A percentile compares a stretch with the other conserved stretches of the same genome.
Evolutionary conservation across 2,888 invertebrate genomes (phyloP).

Genomic region (Bruchidius siliquastri): DNA sequence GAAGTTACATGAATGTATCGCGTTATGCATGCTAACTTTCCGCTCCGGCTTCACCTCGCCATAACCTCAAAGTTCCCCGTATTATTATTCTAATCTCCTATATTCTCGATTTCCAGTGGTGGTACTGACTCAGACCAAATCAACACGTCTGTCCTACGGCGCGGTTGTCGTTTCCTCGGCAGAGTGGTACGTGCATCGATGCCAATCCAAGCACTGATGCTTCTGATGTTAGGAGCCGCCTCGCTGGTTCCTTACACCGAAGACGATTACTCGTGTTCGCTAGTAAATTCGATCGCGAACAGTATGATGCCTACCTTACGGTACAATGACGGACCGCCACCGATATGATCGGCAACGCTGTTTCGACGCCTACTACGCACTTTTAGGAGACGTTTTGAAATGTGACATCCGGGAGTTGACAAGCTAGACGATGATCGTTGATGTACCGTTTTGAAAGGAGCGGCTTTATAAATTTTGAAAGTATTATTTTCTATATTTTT

Average conservation of each 20-base stretch:
- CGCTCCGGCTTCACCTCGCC: too few species aligned
- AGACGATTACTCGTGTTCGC: slow-evolving; percentile 79
- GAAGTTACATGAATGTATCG: too few species aligned
- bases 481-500: too few species aligned
- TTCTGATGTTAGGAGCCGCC: slow-evolving; percentile 88
- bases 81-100: too few species aligned
- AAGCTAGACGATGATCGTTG: too few species aligned
- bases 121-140: slow-evolving; percentile 45
- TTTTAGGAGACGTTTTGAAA: neutral
- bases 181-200: slow-evolving; percentile 87
- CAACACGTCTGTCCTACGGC: slow-evolving; percentile 62
- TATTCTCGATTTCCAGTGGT: slow-evolving; percentile 32
- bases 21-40: too few species aligned
- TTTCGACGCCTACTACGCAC: neutral
- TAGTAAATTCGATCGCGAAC: slow-evolving; percentile 76
- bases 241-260: slow-evolving; percentile 86
- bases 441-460: too few species aligned
- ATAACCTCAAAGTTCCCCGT: too few species aligned
- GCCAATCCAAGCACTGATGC: slow-evolving; percentile 91
- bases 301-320: slow-evolving; percentile 84
- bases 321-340: slow-evolving; percentile 92
- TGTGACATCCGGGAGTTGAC: neutral
- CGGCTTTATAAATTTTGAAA: too few species aligned
- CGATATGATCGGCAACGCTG: slow-evolving; percentile 56
- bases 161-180: slow-evolving; percentile 80